A percentile compares a stretch with the other conserved stretches of the same genome.
These are phyloP conservation scores for Andrena cerasifolii DNA, from an alignment of 1,140 invertebrate genomes.

Conservation along the genomic window DNA sequence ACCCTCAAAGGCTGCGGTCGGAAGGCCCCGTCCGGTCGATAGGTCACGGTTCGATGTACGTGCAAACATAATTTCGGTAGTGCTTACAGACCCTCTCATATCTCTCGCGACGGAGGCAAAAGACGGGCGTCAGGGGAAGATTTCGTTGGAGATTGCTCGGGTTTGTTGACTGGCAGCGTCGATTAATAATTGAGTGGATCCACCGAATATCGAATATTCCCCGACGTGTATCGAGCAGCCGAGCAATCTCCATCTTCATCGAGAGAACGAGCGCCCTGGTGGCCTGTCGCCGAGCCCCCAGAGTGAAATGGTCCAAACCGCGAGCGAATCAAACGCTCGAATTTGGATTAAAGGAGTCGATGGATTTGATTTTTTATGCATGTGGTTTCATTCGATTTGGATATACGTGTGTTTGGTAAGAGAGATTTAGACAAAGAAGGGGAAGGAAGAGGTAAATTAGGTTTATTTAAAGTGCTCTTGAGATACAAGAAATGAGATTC, in stretches of 20 bases:
- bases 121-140: slow-evolving; percentile 13
- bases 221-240: slow-evolving; percentile 16
- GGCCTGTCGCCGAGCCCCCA: neutral
- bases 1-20: slow-evolving; percentile 4
- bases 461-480: too few species aligned
- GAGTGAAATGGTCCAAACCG: slow-evolving; percentile 37
- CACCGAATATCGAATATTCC: slow-evolving; percentile 39
- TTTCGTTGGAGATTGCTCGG: slow-evolving; percentile 36
- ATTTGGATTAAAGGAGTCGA: too few species aligned
- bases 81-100: slow-evolving; percentile 45
- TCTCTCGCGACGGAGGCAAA: neutral
- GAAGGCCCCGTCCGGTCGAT: slow-evolving; percentile 47
- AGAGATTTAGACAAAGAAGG: too few species aligned
- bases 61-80: slow-evolving; percentile 70
- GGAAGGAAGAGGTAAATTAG: too few species aligned
- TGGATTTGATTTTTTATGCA: too few species aligned
- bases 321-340: too few species aligned
- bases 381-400: too few species aligned
- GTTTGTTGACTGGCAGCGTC: neutral
- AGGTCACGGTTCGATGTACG: slow-evolving; percentile 56
- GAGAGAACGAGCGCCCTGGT: neutral
- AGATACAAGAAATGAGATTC: too few species aligned
- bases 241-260: slow-evolving; percentile 20
- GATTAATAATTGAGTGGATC: slow-evolving; percentile 56
- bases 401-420: too few species aligned